Conservation (phyloP, 2,797 vertebrate species). For the Sternotherus odoratus region DNA sequence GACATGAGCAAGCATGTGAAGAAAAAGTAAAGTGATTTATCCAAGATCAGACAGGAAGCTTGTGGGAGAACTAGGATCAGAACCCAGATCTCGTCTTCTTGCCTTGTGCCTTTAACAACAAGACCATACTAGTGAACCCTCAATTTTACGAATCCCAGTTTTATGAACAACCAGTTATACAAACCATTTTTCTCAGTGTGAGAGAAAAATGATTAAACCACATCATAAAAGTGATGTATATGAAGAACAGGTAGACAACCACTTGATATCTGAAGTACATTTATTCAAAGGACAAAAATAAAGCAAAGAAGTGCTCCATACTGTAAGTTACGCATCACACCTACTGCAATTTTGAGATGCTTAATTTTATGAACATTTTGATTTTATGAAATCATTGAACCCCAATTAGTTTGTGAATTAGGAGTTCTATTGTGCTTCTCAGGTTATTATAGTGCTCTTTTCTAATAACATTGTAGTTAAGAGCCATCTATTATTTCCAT, state of each 20-base stretch:
- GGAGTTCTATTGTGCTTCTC: not conserved
- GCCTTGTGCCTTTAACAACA: not conserved
- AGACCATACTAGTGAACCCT: not conserved
- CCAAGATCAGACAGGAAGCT: constrained; percentile 7
- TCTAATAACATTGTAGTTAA: constrained; percentile 19
- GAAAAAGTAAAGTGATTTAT: not conserved
- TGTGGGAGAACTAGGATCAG: not conserved
- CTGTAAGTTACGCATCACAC: not conserved
- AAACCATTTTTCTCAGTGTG: not conserved
- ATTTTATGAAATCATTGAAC: too few relatives aligned
- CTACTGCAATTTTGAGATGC: not conserved
- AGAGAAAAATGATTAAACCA: not conserved
- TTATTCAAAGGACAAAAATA: not conserved
- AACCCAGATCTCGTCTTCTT: not conserved
- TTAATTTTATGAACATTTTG: not conserved
- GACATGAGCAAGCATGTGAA: too few relatives aligned
- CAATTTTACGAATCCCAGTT: not conserved
- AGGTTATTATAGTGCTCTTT: constrained; percentile 29
- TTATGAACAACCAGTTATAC: not conserved
- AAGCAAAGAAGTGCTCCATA: not conserved
- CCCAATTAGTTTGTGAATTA: not conserved
- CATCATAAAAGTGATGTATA: not conserved
- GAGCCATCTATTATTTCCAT: not conserved
- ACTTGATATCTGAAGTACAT: not conserved
- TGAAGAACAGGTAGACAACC: not conserved